These are phyloP conservation scores for Gouania willdenowi DNA, from an alignment of 2,797 vertebrate genomes.

Conservation along the genomic window DNA sequence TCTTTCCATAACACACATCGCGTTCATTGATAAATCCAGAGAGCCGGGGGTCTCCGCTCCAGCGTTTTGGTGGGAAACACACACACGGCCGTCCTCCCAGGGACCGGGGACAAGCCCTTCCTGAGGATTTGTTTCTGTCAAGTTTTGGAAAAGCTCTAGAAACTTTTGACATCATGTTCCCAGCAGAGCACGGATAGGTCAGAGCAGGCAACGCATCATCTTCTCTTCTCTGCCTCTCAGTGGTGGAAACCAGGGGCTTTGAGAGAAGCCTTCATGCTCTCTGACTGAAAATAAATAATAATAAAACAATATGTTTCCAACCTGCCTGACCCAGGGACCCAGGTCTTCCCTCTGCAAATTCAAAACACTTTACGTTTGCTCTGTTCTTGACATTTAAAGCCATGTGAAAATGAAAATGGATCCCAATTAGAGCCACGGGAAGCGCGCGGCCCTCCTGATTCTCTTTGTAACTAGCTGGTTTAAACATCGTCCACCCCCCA, in stretches of 20 bases:
- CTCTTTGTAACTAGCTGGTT: constrained; percentile 43
- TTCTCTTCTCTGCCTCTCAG: no score
- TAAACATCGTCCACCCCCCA: constrained; percentile 22
- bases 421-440: constrained; percentile 53
- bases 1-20: no score
- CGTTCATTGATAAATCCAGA: constrained; percentile 16
- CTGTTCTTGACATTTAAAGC: constrained; percentile 68
- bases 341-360: constrained; percentile 33
- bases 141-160: constrained; percentile 42
- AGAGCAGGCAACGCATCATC: constrained; percentile 39
- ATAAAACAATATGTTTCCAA: constrained; percentile 42
- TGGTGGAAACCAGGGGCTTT: no score
- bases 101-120: constrained; percentile 29
- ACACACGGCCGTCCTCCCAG: no score
- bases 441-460: constrained; percentile 19
- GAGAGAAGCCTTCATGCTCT: no score
- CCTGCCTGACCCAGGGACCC: constrained; percentile 26
- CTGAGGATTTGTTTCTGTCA: constrained; percentile 60
- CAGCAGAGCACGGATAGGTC: constrained; percentile 45
- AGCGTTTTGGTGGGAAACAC: no score
- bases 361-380: constrained; percentile 47
- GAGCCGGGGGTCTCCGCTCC: no score
- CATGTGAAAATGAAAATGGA: constrained; percentile 59
- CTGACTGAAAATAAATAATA: no score
- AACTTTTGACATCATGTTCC: constrained; percentile 57